Conservation (phyloP, 2,113 vertebrate genomes). For the Lepus timidus region DNA sequence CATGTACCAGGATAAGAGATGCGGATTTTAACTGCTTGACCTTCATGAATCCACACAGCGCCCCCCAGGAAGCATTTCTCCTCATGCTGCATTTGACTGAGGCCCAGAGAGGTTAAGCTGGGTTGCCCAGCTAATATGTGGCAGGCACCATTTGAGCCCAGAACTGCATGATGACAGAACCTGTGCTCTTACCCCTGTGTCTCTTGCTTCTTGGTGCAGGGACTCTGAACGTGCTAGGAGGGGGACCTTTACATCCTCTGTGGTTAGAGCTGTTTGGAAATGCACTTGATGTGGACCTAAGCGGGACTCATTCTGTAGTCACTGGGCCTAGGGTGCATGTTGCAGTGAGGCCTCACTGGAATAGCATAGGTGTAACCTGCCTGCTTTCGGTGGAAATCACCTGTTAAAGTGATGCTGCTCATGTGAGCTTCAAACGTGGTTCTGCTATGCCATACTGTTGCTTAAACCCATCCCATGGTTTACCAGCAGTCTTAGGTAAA, state of each 20-base stretch:
- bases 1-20: background rate
- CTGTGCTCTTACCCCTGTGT: background rate
- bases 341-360: background rate
- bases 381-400: background rate
- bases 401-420: background rate
- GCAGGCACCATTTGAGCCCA: background rate
- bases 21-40: background rate
- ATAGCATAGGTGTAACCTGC: background rate
- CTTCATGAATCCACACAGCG: background rate
- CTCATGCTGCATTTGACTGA: background rate
- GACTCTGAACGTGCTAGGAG: background rate
- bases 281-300: background rate
- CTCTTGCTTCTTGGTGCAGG: background rate
- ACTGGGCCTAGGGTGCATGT: background rate
- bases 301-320: background rate
- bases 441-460: background rate
- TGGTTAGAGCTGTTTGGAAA: conserved; percentile 9
- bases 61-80: background rate
- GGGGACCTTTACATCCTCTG: background rate
- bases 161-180: background rate
- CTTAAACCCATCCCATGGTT: background rate
- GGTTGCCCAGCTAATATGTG: background rate
- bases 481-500: background rate
- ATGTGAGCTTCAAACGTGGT: background rate
- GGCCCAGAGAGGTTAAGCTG: conserved; percentile 13